A percentile compares a stretch with the other conserved stretches of the same genome.
Conservation (phyloP, 2,888 invertebrate species). For the Deroplatys truncata region DNA sequence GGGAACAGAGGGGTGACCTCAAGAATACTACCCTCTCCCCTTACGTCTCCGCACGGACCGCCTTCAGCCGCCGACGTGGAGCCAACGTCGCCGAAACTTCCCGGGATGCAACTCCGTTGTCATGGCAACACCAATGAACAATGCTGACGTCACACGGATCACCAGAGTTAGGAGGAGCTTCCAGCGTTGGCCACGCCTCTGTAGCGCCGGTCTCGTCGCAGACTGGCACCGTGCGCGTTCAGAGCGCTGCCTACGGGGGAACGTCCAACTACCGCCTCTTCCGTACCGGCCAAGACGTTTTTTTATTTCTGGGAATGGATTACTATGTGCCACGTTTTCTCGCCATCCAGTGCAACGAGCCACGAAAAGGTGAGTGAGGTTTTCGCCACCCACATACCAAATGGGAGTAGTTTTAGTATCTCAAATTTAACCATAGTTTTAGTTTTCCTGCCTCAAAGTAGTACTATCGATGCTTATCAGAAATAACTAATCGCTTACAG, state of each 20-base stretch:
- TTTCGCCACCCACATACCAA: not conserved
- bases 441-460: too few relatives aligned
- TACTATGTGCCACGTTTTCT: not conserved
- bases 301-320: conserved; percentile 2
- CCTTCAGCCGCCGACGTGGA: not conserved
- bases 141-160: not conserved
- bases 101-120: conserved; percentile 25
- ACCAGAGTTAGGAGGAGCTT: conserved; percentile 22
- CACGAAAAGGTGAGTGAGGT: not conserved
- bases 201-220: conserved; percentile 42
- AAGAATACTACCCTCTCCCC: conserved; percentile 9
- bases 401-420: not conserved
- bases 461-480: too few relatives aligned
- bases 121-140: conserved; percentile 37
- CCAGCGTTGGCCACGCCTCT: conserved; percentile 27
- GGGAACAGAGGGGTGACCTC: conserved; percentile 21
- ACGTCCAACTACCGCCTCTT: conserved; percentile 32
- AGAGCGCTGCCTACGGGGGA: conserved; percentile 38
- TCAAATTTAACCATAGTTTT: not conserved
- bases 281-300: conserved; percentile 30
- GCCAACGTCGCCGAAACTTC: not conserved
- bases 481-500: too few relatives aligned
- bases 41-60: conserved; percentile 4
- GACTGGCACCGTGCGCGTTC: conserved; percentile 39
- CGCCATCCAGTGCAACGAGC: not conserved